These are phyloP conservation scores for Panopea generosa DNA, from an alignment of 2,888 invertebrate species.

Conservation along the genomic window DNA sequence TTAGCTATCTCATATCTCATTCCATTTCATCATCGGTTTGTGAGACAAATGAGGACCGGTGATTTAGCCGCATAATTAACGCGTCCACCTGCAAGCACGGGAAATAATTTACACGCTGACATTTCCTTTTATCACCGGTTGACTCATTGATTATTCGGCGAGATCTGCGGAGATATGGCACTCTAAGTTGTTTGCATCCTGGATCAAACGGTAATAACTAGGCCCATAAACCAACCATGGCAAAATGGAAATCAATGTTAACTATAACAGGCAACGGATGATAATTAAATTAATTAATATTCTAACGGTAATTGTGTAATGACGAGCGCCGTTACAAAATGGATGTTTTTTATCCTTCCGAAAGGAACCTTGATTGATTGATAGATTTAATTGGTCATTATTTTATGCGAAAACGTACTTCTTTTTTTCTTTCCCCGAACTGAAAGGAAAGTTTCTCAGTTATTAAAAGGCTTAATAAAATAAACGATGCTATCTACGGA, in stretches of 20 bases:
- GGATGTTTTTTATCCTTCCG: neutral
- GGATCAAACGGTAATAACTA: constrained; percentile 51
- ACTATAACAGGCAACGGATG: constrained; percentile 28
- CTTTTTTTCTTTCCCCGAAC: no score
- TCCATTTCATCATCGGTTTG: no score
- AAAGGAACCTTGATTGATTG: no score
- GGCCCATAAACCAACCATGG: constrained; percentile 41
- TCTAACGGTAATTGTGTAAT: constrained; percentile 15
- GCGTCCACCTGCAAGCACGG: constrained; percentile 46
- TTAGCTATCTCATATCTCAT: no score
- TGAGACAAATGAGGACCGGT: constrained; percentile 25
- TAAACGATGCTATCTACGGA: no score
- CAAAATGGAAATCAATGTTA: constrained; percentile 43
- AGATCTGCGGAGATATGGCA: constrained; percentile 46
- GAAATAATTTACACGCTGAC: constrained; percentile 54
- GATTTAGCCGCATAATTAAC: constrained; percentile 30
- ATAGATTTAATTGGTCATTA: no score
- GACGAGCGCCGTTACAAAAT: neutral
- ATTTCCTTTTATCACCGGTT: constrained; percentile 50
- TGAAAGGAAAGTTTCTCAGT: no score
- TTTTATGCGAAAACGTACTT: no score
- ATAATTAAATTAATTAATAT: constrained; percentile 36
- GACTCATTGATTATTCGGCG: constrained; percentile 46
- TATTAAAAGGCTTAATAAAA: no score
- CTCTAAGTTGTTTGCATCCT: constrained; percentile 54